Evolutionary conservation across 2,113 vertebrate species (phyloP), one percentile per base, ranked within the genome.

Genomic region (Heterotis niloticus): DNA sequence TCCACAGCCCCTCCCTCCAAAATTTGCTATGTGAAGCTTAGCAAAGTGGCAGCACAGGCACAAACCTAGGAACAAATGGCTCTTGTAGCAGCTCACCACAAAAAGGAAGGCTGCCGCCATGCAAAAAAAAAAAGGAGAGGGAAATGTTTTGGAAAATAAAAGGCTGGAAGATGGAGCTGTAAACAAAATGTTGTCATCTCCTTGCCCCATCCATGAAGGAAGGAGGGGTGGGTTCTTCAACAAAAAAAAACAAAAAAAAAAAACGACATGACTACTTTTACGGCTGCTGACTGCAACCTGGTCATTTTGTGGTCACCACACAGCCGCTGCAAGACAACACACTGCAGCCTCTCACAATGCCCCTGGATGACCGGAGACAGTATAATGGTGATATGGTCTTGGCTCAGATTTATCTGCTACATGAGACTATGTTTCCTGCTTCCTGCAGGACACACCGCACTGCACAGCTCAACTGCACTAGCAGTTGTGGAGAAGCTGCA

Each of bases 121-220:
- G 57, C 29, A 34, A 56, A 78, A 67, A 10, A 24, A 12, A 66
- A n/a, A 68, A 68, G 24, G 23, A 77, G 23, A 82, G 85, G 79
- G 83, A 84, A 84, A 83, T 89, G 89, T 90, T 92, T 89, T 85
- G 87, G 89, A 89, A 91, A 92, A 91, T 90, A 85, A 91, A 85
- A 89, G 88, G 86, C 83, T 86, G 82, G 82, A 34, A 67, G 80
- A 82, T 60, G 84, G 82, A 87, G 10, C 29, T 56, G 16, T 14
- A 75, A 23, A 75, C 71, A 44, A 13, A 0, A 51, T 17, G 54
- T 24, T 17, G 17, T 9, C 29, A 65, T 0, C 18, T 18, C 65
- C 66, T 10, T 4, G 13, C 66, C 76, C 34, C 57, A 11, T 23
- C 17, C 64, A 73, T 10, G 44, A n/a, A 12, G 81, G 83, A n/a